Evolutionary conservation across 2,888 invertebrate species (phyloP).

Genomic region (Odontothrips loti): DNA sequence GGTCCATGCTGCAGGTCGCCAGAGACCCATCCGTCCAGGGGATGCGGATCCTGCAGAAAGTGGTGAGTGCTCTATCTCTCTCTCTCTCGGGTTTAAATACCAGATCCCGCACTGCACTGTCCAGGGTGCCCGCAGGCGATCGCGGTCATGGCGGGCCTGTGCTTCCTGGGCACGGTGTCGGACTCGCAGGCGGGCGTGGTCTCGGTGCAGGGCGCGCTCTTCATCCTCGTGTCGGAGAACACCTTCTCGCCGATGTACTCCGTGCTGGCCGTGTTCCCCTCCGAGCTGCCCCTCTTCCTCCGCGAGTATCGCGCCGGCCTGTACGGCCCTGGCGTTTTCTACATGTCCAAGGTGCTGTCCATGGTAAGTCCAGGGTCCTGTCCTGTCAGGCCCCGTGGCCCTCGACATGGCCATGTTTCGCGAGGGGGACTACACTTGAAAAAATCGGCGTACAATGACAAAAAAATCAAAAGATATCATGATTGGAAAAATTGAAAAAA

Average conservation of each 20-base stretch:
- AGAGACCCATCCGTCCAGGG: conserved; percentile 78
- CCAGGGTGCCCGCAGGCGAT: conserved; percentile 48
- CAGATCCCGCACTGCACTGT: too few relatives aligned
- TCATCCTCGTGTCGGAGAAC: conserved; percentile 83
- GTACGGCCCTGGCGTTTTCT: conserved; percentile 75
- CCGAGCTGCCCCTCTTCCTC: conserved; percentile 71
- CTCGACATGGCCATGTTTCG: background rate
- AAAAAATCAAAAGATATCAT: too few relatives aligned
- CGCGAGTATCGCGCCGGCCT: conserved; percentile 79
- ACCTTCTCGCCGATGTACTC: conserved; percentile 90
- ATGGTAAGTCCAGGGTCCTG: conserved; percentile 58
- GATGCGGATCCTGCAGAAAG: conserved; percentile 72
- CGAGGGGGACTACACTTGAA: too few relatives aligned
- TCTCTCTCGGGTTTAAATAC: background rate
- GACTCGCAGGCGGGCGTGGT: conserved; percentile 78
- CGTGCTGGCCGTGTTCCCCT: conserved; percentile 77
- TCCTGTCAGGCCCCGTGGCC: background rate
- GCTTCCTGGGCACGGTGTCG: conserved; percentile 71
- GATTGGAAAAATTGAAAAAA: too few relatives aligned
- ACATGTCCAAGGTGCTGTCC: conserved; percentile 70
- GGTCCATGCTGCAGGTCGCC: conserved; percentile 67
- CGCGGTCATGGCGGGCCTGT: conserved; percentile 75
- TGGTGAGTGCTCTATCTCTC: conserved; percentile 56
- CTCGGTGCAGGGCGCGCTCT: conserved; percentile 81
- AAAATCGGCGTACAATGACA: too few relatives aligned